Evolutionary conservation across 2,113 vertebrate genomes (phyloP), one percentile per base, ranked within the genome.

Genomic region (Centrocercus urophasianus): DNA sequence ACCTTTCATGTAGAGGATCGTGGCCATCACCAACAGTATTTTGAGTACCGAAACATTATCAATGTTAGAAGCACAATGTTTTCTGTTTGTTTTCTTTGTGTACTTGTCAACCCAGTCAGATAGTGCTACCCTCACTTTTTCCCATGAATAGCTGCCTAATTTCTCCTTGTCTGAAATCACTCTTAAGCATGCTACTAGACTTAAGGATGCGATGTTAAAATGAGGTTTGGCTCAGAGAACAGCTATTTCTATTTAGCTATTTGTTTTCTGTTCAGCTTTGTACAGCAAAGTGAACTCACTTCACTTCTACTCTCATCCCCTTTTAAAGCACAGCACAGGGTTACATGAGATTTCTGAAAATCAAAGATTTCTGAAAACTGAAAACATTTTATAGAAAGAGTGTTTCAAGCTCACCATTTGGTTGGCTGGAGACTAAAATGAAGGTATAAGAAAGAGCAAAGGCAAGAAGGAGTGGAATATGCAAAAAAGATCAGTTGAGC

Each of bases 81-180:
- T 93, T 64, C 85, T 83, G 57, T 65, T 42, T 59, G 38, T 48
- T 93, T 91, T 12, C 64, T 60, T 40, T 89, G 60, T 71, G 21
- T 5, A 0, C 85, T 36, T 74, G 63, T 50, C 77, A 93, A 32
- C 59, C 70, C 81, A 40, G 50, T 48, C 43, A 69, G 48, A 34
- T 40, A 1, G 1, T 40, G 66, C 66, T 83, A 63, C 50, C 61
- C 77, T 66, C 3, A 0, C 48, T 80, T 54, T 38, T 73, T 40
- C 84, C 67, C 8, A 45, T 80, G 63, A 24, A 59, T 7, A 50
- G 43, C 71, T 87, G 66, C 8, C n/a, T 88, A 59, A 47, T 78
- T 84, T 69, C 43, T 84, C 66, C 59, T 64, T 54, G 19, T 40
- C 54, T 71, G 72, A 86, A 89, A 63, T 83, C 20, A 75, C 20